Base-by-base conservation (phyloP, 2,888 invertebrate species). In the Cheilosia grossa region DNA sequence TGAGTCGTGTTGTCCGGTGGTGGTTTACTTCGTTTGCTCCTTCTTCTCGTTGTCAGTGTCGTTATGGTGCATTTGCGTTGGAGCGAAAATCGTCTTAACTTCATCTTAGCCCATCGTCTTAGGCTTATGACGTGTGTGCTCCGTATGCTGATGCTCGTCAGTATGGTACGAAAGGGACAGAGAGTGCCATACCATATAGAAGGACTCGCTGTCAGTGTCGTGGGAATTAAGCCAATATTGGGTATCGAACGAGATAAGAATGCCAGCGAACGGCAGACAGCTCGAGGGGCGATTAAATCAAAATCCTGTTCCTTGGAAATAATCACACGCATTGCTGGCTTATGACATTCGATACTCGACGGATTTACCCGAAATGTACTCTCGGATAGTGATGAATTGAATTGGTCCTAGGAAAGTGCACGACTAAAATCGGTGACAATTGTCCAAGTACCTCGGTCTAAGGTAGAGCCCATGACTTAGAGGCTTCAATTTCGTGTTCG, bases 141-240 rank as follows among this genome's bases (percentile, higher is more conserved):
- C 51, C 24, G 44, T 56, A 75, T 77, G 81, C 58, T 63, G 73
- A 73, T 66, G 73, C 42, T 24, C 63, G 63, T 73, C 80, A 47
- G 47, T 70, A 80, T 59, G 49, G 83, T 80, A 75, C 83, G 47
- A 21, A 30, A 70, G 58, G 21, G 37, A 70, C 30, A 51, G 49
- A 24, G 53, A 4, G 37, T 13, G 37, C 37, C 37, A 37, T 37
- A 30, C 30, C 30, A 30, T 30, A 37, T 37, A 27, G 17, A 79
- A 75, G 70, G 75, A 81, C 66, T 81, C 54, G 47, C 64, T 81
- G 81, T 85, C 85, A 85, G 54, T 85, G 75, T 72, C 85, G 85
- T 85, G 85, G 81, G 85, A 85, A 85, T 85, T 85, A 85, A 85
- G 77, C 75, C 81, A 85, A 85, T 85, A 85, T 81, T 85, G 81